Percentiles rank a stretch among this genome's conserved stretches.
Evolutionary conservation across 92 coral and sea anemone species (phyloP).

Genomic region (Paragorgia papillata): DNA sequence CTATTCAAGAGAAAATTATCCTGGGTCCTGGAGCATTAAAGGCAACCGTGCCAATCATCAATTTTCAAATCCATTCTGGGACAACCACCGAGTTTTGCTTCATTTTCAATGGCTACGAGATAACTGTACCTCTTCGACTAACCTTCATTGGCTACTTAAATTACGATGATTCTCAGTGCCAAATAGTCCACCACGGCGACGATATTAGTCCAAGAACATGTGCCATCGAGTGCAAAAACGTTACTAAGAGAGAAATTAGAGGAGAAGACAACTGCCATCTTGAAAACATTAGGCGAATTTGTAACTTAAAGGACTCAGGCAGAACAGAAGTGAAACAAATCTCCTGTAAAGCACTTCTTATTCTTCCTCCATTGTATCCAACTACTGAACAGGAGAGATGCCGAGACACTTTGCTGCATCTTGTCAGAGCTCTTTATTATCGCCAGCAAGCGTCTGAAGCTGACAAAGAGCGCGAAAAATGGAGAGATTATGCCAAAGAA

Average conservation of each 20-base stretch:
- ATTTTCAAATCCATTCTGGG: background rate
- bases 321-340: background rate
- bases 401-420: background rate
- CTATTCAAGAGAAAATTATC: background rate
- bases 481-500: constrained; percentile 41
- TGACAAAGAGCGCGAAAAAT: constrained; percentile 20
- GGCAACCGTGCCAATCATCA: background rate
- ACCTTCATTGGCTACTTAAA: background rate
- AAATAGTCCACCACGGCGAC: background rate
- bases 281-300: constrained; percentile 45
- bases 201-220: background rate
- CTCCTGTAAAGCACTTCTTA: background rate
- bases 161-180: background rate
- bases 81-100: background rate
- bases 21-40: background rate
- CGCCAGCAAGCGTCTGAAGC: constrained; percentile 51
- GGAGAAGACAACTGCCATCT: constrained; percentile 51
- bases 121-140: background rate
- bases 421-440: constrained; percentile 37
- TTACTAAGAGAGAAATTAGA: background rate
- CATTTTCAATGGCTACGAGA: background rate
- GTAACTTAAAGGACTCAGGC: background rate
- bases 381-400: background rate
- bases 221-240: background rate
- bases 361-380: background rate